Base-by-base conservation (phyloP, 2,797 vertebrate genomes). In the Sparidentex hasta region DNA sequence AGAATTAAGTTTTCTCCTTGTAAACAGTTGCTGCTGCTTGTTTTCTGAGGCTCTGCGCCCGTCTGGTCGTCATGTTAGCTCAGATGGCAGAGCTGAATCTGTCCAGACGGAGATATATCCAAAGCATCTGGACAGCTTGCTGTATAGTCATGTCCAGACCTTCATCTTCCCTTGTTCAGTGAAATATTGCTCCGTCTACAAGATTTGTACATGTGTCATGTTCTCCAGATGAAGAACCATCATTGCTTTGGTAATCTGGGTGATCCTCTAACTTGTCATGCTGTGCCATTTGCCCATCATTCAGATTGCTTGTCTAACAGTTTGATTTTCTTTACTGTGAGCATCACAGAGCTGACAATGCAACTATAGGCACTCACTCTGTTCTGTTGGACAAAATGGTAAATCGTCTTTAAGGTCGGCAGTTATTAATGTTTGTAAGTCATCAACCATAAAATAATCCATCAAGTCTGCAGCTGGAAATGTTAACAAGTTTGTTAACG, bases 401-500 rank as follows among this genome's bases (percentile, higher is more conserved):
- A 38, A 52, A 6, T 48, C 7, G 16, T 9, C 21, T 57, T 41
- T 8, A 0, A 9, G 6, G 23, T 59, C 29, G 23, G 25, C 46
- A 29, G 54, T 44, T 59, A 12, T 18, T 57, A 48, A 64, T 23
- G 55, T 52, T 65, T 58, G 48, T 1, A 33, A 59, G 27, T 46
- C 63, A 62, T 55, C 38, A 64, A 27, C 41, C 43, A 21, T 38
- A 17, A 52, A 65, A 59, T 29, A 41, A 47, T 73, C 1, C 25
- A 59, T 68, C 46, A 54, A 4, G 11, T 23, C 52, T 21, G 18
- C 70, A 65, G 69, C 38, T 65, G 21, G 43, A 48, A 13, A 21
- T 41, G 51, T 43, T 54, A 55, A 41, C 14, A 41, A 13, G 43
- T 57, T 46, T 54, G 3, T 27, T 38, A 61, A 59, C 29, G 47